Evolutionary conservation across 2,888 invertebrate genomes (phyloP).

Genomic region (Drosophila subquinaria): DNA sequence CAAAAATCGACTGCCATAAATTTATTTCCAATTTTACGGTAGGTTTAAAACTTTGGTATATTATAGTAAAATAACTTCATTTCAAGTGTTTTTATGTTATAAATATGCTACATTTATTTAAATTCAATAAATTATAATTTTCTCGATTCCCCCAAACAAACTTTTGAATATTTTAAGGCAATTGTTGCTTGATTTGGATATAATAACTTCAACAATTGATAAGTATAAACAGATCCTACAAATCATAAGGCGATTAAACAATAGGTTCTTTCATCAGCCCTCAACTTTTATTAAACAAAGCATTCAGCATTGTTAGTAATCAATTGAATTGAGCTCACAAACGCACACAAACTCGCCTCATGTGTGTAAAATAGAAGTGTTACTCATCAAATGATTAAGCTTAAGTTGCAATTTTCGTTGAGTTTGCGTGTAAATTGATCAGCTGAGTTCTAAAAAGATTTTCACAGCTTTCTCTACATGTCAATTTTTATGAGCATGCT

Average conservation of each 20-base stretch:
- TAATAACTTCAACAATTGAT: not conserved
- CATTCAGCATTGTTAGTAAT: slow-evolving; percentile 1
- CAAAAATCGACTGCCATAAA: not conserved
- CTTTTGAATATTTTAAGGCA: no score
- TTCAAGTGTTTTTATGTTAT: no score
- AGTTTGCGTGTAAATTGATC: slow-evolving; percentile 46
- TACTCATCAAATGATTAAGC: slow-evolving; percentile 27
- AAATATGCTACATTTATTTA: no score
- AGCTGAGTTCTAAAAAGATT: slow-evolving; percentile 59
- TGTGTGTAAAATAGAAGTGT: slow-evolving; percentile 14
- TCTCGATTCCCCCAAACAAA: no score
- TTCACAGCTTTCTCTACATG: slow-evolving; percentile 66
- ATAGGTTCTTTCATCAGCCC: not conserved
- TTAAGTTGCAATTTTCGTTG: slow-evolving; percentile 18
- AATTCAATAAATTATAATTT: no score
- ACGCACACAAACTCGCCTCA: not conserved
- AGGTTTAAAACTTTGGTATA: no score
- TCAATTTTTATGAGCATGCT: slow-evolving; percentile 53
- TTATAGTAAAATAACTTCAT: no score
- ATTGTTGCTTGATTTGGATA: not conserved
- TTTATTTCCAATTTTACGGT: not conserved
- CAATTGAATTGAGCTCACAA: slow-evolving; percentile 13
- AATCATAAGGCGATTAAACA: not conserved
- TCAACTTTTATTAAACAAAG: not conserved
- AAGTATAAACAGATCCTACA: not conserved